Evolutionary conservation across 2,113 vertebrate genomes (phyloP), one percentile per base, ranked within the genome.

Genomic region (Tretioscincus oriximinensis): DNA sequence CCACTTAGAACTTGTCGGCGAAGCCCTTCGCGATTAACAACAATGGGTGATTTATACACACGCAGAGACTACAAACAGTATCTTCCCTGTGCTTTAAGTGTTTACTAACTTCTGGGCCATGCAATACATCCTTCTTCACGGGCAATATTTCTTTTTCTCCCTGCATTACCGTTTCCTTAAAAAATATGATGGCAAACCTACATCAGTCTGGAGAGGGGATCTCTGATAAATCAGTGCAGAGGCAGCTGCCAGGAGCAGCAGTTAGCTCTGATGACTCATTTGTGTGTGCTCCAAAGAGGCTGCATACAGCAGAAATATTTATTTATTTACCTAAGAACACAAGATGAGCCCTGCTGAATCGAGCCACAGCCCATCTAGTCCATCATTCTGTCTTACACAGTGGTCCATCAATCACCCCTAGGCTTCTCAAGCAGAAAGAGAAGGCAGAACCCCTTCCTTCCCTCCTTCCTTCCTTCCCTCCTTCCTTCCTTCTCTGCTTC

Each of bases 31-130:
- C 0, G 74, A 68, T 78, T 85, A 78, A 64, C 51, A 78, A 64
- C 58, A 78, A n/a, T 0, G 9, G 6, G 0, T 72, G 80, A 60
- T 78, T 87, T 85, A 64, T 35, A 41, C 64, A 67, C 84, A n/a
- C 14, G 24, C 3, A 1, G 4, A 88, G 88, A 66, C 14, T 63
- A 81, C 7, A 1, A 84, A 81, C 81, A 69, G 35, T 1, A 54
- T 66, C 81, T 3, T 69, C 60, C 22, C 64, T 73, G 83, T 20
- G 54, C 60, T 84, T 77, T 77, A 85, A 83, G 54, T 29, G 5
- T 77, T 60, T 21, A 51, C 26, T 76, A 61, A 66, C 83, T 88
- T 84, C 76, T 76, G 73, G 71, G 65, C 51, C 51, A 83, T 81
- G 81, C 80, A 79, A 84, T 6, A 22, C 70, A 5, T 1, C 35